phyloP scores from a whole-genome alignment of 1,140 invertebrate species.

The Calephelis nemesis region DNA sequence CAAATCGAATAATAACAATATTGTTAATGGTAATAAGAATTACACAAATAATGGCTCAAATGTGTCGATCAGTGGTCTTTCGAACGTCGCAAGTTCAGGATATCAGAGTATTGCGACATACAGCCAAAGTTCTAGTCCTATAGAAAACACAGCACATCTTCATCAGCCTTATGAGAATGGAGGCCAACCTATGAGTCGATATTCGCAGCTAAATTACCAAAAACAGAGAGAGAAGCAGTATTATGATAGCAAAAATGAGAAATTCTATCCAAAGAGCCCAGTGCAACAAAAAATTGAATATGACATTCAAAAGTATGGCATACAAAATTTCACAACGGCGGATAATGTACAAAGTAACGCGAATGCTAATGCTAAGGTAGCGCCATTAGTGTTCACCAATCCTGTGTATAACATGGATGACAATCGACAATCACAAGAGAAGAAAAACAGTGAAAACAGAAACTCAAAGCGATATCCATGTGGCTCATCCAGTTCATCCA shows the following conservation, averaged over 20 bases:
- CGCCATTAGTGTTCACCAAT: conserved; percentile 92
- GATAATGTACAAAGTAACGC: conserved; percentile 77
- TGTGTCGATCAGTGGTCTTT: conserved; percentile 89
- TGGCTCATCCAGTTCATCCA: conserved; percentile 79
- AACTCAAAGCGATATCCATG: conserved; percentile 73
- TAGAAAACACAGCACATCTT: conserved; percentile 82
- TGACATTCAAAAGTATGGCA: conserved; percentile 77
- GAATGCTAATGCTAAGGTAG: conserved; percentile 69
- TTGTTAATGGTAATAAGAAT: conserved; percentile 68
- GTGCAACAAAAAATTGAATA: conserved; percentile 78
- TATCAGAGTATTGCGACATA: conserved; percentile 95
- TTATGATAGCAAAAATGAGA: conserved; percentile 72
- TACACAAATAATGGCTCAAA: conserved; percentile 84
- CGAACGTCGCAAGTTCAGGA: conserved; percentile 91
- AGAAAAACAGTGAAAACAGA: conserved; percentile 67
- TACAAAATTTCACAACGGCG: conserved; percentile 77
- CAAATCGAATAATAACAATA: conserved; percentile 63
- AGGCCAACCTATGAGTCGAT: conserved; percentile 70
- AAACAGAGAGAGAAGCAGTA: conserved; percentile 74
- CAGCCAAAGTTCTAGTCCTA: conserved; percentile 93
- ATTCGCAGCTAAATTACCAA: conserved; percentile 73
- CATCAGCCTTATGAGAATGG: conserved; percentile 69
- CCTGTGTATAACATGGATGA: conserved; percentile 89
- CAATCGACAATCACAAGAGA: conserved; percentile 63
- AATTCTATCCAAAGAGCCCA: conserved; percentile 75